Percentiles rank a stretch among this genome's conserved stretches.
Conservation (phyloP, 2,113 vertebrate species). For the Syngnathus typhle region DNA sequence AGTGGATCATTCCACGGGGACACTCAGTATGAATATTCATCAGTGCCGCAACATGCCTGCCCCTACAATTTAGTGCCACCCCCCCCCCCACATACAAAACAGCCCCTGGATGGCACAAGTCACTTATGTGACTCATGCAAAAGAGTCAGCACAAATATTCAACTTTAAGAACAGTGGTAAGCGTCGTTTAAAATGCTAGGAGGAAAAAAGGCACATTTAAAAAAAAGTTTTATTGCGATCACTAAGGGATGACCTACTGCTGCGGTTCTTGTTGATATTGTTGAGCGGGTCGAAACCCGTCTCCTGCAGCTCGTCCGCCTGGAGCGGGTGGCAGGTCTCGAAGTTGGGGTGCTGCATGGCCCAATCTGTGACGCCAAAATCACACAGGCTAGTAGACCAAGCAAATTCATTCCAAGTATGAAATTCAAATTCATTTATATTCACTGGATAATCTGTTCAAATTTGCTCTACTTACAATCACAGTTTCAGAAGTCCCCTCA, state of each 20-base stretch:
- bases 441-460: not conserved
- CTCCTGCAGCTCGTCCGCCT: slow-evolving; percentile 91
- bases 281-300: slow-evolving; percentile 87
- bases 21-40: slow-evolving; percentile 68
- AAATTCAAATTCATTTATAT: no score
- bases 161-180: not conserved
- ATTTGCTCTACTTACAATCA: slow-evolving; percentile 47
- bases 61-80: slow-evolving; percentile 21
- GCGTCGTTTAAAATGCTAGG: no score
- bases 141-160: not conserved
- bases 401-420: no score
- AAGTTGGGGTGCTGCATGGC: slow-evolving; percentile 88
- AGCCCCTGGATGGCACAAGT: slow-evolving; percentile 27
- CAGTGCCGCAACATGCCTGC: slow-evolving; percentile 56
- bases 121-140: slow-evolving; percentile 42
- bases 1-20: slow-evolving; percentile 58
- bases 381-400: not conserved
- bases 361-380: slow-evolving; percentile 34
- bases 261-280: slow-evolving; percentile 74
- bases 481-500: slow-evolving; percentile 46
- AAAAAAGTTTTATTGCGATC: not conserved
- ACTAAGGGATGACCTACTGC: slow-evolving; percentile 70
- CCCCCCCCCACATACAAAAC: slow-evolving; percentile 18
- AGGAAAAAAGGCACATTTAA: no score
- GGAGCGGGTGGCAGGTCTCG: slow-evolving; percentile 88